Evolutionary conservation across 2,888 invertebrate genomes (phyloP).

Genomic region (Cynaeus angustus): DNA sequence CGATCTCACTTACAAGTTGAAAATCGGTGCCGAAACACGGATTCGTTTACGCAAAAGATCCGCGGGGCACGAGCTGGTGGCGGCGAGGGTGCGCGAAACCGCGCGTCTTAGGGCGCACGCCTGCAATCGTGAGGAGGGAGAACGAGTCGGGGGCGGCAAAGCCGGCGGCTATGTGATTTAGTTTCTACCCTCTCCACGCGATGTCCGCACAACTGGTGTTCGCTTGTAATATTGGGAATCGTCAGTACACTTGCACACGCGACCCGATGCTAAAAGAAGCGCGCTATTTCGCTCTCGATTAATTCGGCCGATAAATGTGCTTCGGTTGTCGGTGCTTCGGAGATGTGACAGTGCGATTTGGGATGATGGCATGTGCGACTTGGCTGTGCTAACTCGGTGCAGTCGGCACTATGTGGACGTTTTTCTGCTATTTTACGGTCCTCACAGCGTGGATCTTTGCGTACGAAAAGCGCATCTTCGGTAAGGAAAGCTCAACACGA

Average conservation of each 20-base stretch:
- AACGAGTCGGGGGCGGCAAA: conserved; percentile 68
- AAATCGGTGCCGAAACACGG: conserved; percentile 58
- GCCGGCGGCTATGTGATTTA: conserved; percentile 70
- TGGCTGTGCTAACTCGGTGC: conserved; percentile 52
- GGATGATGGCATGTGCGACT: conserved; percentile 55
- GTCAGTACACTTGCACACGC: conserved; percentile 62
- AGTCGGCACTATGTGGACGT: conserved; percentile 58
- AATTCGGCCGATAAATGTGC: conserved; percentile 38
- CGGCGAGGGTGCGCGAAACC: conserved; percentile 64
- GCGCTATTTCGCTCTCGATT: conserved; percentile 45
- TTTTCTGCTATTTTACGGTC: conserved; percentile 52
- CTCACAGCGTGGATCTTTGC: conserved; percentile 55
- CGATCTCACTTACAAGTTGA: conserved; percentile 57
- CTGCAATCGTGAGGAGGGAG: conserved; percentile 65
- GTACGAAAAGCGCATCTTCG: conserved; percentile 63
- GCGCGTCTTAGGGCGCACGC: conserved; percentile 68
- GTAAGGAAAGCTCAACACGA: conserved; percentile 57
- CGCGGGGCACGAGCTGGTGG: conserved; percentile 56
- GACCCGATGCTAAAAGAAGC: conserved; percentile 52
- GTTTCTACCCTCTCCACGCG: conserved; percentile 67
- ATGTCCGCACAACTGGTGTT: conserved; percentile 62
- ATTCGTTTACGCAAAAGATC: conserved; percentile 60
- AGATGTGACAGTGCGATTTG: conserved; percentile 50
- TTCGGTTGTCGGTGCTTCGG: conserved; percentile 43
- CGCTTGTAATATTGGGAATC: conserved; percentile 56